phyloP scores from a whole-genome alignment of 2,113 vertebrate genomes.

The Pionites leucogaster region DNA sequence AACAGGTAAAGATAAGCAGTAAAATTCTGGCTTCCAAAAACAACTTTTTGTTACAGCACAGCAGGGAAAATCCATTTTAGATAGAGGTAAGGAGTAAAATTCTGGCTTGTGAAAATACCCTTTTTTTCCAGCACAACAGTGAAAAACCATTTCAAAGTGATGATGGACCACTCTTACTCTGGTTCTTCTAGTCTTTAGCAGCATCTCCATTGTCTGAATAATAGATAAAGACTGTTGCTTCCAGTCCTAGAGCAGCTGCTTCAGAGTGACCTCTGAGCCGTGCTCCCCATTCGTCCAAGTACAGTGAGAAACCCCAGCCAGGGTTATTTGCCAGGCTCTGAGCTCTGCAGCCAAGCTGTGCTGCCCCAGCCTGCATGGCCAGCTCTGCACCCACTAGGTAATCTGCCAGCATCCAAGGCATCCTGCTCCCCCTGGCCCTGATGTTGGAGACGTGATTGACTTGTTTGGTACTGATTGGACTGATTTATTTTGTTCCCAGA shows the following conservation, averaged over 20 bases:
- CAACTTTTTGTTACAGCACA: not conserved
- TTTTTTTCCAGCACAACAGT: not conserved
- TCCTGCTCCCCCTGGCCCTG: fast-evolving
- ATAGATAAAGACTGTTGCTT: not conserved
- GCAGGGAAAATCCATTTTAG: not conserved
- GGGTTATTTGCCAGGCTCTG: not conserved
- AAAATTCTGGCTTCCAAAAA: not conserved
- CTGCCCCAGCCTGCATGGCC: not conserved
- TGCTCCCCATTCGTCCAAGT: not conserved
- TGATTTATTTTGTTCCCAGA: not conserved
- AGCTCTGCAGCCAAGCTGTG: fast-evolving
- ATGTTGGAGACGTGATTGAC: not conserved
- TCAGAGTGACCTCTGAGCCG: not conserved
- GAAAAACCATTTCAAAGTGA: not conserved
- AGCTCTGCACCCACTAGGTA: fast-evolving
- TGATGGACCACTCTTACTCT: not conserved
- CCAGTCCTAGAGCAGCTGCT: not conserved
- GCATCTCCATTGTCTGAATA: not conserved
- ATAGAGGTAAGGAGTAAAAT: not conserved
- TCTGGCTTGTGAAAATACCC: not conserved
- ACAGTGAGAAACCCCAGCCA: not conserved
- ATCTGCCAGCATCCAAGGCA: not conserved
- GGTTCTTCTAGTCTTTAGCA: not conserved
- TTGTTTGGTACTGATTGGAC: not conserved
- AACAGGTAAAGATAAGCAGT: not conserved